These are phyloP conservation scores for Zophobas morio DNA, from an alignment of 1,140 invertebrate genomes.

Conservation along the genomic window DNA sequence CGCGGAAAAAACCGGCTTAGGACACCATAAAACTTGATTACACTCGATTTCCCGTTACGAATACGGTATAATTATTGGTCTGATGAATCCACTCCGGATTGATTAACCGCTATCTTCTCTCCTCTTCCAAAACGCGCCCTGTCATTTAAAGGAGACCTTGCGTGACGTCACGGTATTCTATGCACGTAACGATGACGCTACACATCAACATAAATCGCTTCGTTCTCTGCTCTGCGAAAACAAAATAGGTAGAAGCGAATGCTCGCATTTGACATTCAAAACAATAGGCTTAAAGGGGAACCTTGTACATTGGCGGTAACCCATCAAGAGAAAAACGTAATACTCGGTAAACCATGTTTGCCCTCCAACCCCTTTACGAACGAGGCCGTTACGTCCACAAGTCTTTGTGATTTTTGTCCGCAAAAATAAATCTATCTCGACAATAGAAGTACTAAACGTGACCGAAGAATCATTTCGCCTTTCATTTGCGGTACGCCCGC, in stretches of 20 bases:
- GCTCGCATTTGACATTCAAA: slow-evolving; percentile 27
- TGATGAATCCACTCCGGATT: slow-evolving; percentile 29
- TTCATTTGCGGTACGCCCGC: neutral
- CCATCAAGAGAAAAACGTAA: no score
- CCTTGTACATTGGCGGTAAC: neutral
- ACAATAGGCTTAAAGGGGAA: slow-evolving; percentile 36
- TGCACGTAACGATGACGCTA: slow-evolving; percentile 47
- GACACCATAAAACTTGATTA: neutral
- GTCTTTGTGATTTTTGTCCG: neutral
- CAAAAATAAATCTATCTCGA: neutral
- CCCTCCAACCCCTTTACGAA: no score
- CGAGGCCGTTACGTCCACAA: neutral
- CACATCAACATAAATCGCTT: slow-evolving; percentile 34
- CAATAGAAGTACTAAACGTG: no score
- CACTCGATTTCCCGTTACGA: slow-evolving; percentile 7
- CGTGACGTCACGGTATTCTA: slow-evolving; percentile 46
- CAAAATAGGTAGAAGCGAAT: slow-evolving; percentile 17
- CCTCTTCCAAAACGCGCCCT: slow-evolving; percentile 36
- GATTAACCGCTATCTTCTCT: slow-evolving; percentile 43
- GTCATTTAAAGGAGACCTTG: slow-evolving; percentile 44
- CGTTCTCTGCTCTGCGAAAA: slow-evolving; percentile 23
- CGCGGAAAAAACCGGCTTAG: neutral
- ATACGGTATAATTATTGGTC: slow-evolving; percentile 25
- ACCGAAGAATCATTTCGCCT: no score
- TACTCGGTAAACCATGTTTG: no score